phyloP scores from a whole-genome alignment of 2,113 vertebrate genomes.

The Chaetodon trifascialis region DNA sequence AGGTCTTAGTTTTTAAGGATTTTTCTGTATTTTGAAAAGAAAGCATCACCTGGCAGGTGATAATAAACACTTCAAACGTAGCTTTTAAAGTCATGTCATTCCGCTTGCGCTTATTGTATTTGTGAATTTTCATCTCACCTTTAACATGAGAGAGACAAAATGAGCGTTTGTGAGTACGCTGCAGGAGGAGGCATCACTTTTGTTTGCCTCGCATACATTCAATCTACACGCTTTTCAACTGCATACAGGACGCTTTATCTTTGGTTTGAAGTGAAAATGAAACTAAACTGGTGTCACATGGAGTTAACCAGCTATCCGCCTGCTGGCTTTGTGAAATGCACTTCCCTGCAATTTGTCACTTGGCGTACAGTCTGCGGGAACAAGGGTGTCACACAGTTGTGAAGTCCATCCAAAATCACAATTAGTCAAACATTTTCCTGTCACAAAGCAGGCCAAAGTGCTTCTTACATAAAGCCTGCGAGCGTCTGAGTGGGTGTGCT shows the following conservation, averaged over 20 bases:
- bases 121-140: neutral
- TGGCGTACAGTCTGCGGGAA: neutral
- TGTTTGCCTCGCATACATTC: conserved; percentile 7
- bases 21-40: neutral
- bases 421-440: neutral
- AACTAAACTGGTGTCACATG: conserved; percentile 10
- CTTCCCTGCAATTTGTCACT: conserved; percentile 11
- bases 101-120: neutral
- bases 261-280: conserved; percentile 23
- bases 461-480: neutral
- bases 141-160: neutral
- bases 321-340: conserved; percentile 23
- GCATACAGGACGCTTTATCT: conserved; percentile 3
- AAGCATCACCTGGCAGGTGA: conserved; percentile 5
- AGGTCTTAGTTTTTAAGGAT: neutral
- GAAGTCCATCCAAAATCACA: neutral
- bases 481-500: neutral
- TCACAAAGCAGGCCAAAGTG: neutral
- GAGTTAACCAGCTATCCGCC: conserved; percentile 10
- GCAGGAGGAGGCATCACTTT: neutral
- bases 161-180: neutral
- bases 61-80: neutral
- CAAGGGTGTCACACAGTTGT: neutral
- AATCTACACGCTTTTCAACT: conserved; percentile 7
- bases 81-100: neutral